Evolutionary conservation across 2,888 invertebrate species (phyloP), one percentile per base, ranked within the genome.

Genomic region (Caradrina clavipalpis): DNA sequence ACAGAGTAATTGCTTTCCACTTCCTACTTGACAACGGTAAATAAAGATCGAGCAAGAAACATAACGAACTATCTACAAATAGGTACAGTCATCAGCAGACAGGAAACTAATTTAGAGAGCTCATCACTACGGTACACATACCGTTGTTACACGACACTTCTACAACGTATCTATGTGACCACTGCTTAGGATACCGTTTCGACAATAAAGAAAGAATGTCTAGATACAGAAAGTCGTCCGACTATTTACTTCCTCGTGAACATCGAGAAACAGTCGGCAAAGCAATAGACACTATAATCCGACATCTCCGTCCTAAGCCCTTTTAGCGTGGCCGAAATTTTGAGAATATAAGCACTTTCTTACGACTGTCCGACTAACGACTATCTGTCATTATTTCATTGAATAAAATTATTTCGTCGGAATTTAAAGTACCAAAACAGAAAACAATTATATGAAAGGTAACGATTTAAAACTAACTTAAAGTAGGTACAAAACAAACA

Each of bases 31-130:
- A 19, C 1, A 77, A 70, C 77, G 42, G 77, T 39, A 77, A 51
- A 71, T 57, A 47, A 4, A 47, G 35, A 51, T 15, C 7, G 39
- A 54, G n/a, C 22, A 55, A 78, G 54, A 72, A 78, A 59, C 42
- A 0, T 26, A 50, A 73, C 60, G 42, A 35, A 39, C 60, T 45
- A 60, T 54, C 10, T 47, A 35, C 19, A 17, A 45, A 7, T 35
- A 50, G 13, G 19, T 15, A 50, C 17, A 22, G 19, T 11, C 51
- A 53, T 62, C 60, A 45, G 17, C 57, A 13, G 26, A 31, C 63
- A 73, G 79, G 54, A 71, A 73, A 62, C 73, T 78, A 78, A 73
- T 66, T 53, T 64, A 39, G 51, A 39, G 47, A 67, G 13, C 51
- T 35, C 58, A 54, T 59, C 55, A 61, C 21, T 57, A 49, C 76